A percentile compares a stretch with the other conserved stretches of the same genome.
Evolutionary conservation across 2,888 invertebrate genomes (phyloP).

Genomic region (Craniophora ligustri): DNA sequence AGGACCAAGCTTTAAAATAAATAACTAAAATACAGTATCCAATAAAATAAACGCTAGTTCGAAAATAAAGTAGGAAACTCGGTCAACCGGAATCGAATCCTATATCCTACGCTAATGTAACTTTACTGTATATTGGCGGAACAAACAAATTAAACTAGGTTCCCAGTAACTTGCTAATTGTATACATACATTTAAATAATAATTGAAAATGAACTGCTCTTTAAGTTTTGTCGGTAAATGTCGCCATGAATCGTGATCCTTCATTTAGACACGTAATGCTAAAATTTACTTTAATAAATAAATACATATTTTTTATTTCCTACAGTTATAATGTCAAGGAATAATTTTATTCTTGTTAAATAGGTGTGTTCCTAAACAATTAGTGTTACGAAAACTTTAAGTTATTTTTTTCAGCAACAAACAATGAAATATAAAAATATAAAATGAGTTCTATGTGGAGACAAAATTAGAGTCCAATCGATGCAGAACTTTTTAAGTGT

Average conservation of each 20-base stretch:
- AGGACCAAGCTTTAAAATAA: too few species aligned
- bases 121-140: slow-evolving; percentile 19
- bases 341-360: neutral
- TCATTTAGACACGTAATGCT: slow-evolving; percentile 46
- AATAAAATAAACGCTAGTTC: neutral
- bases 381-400: neutral
- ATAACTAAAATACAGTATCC: neutral
- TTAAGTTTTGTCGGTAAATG: slow-evolving; percentile 11
- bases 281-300: slow-evolving; percentile 27
- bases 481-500: too few species aligned
- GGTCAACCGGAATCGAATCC: neutral
- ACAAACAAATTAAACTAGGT: slow-evolving; percentile 23
- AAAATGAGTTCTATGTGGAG: neutral
- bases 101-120: neutral
- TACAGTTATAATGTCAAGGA: slow-evolving; percentile 25
- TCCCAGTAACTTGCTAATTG: slow-evolving; percentile 25
- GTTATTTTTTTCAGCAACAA: too few species aligned
- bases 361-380: neutral
- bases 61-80: slow-evolving; percentile 1
- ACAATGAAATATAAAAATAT: neutral
- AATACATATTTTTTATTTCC: slow-evolving; percentile 2
- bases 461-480: too few species aligned
- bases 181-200: slow-evolving; percentile 9
- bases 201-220: slow-evolving; percentile 10
- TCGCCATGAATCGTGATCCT: slow-evolving; percentile 54